Conservation (phyloP, 2,888 invertebrate species). For the Abrostola triplasia region DNA sequence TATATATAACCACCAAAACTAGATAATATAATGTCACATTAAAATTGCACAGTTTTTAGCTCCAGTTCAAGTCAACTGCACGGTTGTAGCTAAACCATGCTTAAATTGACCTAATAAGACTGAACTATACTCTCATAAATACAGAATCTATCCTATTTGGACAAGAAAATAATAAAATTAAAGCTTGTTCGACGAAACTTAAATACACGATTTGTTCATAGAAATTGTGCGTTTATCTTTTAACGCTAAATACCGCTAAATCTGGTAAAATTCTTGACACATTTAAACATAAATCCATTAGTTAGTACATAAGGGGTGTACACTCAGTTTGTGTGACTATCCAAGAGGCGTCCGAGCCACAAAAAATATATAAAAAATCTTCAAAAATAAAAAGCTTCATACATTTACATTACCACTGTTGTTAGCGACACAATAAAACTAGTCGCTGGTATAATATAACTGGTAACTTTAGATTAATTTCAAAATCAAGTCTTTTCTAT, state of each 20-base stretch:
- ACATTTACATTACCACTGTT: background rate
- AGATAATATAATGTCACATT: too few species aligned
- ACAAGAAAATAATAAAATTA: slow-evolving; percentile 2
- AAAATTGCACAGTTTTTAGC: too few species aligned
- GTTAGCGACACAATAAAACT: background rate
- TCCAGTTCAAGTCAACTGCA: too few species aligned
- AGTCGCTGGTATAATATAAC: background rate
- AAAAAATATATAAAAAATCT: background rate
- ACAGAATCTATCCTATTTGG: background rate
- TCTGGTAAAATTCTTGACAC: slow-evolving; percentile 45
- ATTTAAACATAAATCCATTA: slow-evolving; percentile 53
- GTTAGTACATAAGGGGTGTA: slow-evolving; percentile 37
- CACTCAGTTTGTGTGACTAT: slow-evolving; percentile 19
- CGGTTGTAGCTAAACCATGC: too few species aligned
- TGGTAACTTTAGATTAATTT: slow-evolving; percentile 4
- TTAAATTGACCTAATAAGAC: too few species aligned
- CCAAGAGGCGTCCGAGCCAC: background rate
- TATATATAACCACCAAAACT: too few species aligned
- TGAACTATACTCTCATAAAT: too few species aligned
- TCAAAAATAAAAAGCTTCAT: background rate
- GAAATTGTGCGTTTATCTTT: slow-evolving; percentile 28
- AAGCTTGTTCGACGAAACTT: background rate
- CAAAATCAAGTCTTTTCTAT: background rate
- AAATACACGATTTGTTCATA: background rate
- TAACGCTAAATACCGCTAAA: slow-evolving; percentile 10